phyloP scores from a whole-genome alignment of 2,888 invertebrate genomes.

The Mesorhabditis spiculigera region DNA sequence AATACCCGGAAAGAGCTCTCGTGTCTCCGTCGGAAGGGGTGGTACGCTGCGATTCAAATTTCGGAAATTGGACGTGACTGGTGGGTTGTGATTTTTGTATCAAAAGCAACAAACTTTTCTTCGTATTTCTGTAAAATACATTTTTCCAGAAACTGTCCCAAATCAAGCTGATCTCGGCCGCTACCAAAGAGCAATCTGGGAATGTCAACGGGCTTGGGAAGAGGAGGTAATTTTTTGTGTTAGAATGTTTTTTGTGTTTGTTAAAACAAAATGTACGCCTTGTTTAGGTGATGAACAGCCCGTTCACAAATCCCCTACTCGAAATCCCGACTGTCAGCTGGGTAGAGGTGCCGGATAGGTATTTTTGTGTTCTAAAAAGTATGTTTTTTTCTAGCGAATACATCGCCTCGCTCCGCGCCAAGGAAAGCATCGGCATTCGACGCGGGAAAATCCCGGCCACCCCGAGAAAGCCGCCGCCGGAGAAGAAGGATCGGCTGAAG shows the following conservation, averaged over 20 bases:
- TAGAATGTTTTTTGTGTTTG: too few relatives aligned
- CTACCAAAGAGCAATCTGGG: neutral
- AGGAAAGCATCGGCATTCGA: slow-evolving; percentile 1
- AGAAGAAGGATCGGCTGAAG: too few relatives aligned
- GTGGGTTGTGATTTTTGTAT: neutral
- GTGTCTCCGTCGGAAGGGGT: neutral
- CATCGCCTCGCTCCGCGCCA: neutral
- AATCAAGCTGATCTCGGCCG: neutral
- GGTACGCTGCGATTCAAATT: slow-evolving; percentile 4
- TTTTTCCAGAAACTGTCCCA: slow-evolving; percentile 6
- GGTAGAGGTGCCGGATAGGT: neutral
- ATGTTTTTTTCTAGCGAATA: neutral
- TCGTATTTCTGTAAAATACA: neutral
- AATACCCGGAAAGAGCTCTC: slow-evolving; percentile 2
- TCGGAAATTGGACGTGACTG: neutral
- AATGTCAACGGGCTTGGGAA: neutral
- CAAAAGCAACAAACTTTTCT: neutral
- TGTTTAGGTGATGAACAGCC: too few relatives aligned
- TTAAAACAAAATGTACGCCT: too few relatives aligned
- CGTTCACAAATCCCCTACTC: too few relatives aligned
- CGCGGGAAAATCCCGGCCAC: neutral
- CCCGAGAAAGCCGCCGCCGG: neutral
- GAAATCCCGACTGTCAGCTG: too few relatives aligned
- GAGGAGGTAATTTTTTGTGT: neutral
- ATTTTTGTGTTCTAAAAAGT: neutral